Evolutionary conservation across 2,888 invertebrate species (phyloP).

Genomic region (Coleophora deauratella): DNA sequence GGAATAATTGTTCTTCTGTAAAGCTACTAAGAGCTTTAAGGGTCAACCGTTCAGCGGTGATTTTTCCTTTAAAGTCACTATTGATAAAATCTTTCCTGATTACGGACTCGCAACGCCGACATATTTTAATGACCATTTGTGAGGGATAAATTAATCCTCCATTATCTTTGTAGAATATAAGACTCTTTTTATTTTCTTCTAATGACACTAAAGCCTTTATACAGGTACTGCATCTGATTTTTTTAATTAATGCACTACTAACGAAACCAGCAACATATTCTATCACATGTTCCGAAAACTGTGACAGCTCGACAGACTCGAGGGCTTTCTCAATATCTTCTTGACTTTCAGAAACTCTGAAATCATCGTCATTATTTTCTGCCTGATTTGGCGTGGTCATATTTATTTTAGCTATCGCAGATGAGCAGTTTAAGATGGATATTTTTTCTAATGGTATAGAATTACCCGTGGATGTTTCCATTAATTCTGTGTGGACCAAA

Average conservation of each 20-base stretch:
- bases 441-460: conserved; percentile 6
- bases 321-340: not conserved
- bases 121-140: conserved; percentile 10
- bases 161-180: conserved; percentile 7
- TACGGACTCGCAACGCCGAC: conserved; percentile 7
- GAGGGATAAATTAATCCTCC: conserved; percentile 14
- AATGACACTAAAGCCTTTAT: conserved; percentile 5
- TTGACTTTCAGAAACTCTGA: not conserved
- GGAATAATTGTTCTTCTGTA: conserved; percentile 7
- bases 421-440: conserved; percentile 6
- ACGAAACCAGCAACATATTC: too few relatives aligned
- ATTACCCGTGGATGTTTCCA: not conserved
- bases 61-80: conserved; percentile 1
- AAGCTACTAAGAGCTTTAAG: conserved; percentile 3
- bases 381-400: too few relatives aligned
- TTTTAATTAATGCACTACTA: too few relatives aligned
- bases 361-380: not conserved
- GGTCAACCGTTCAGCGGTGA: not conserved
- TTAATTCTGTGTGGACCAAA: conserved; percentile 3
- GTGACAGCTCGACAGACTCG: not conserved
- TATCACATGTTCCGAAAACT: too few relatives aligned
- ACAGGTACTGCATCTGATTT: conserved; percentile 1
- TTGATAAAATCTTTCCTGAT: too few relatives aligned
- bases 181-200: conserved; percentile 2
- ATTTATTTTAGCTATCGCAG: too few relatives aligned